These are phyloP conservation scores for Drosophila simulans DNA, from an alignment of 1,140 invertebrate species.

Conservation along the genomic window DNA sequence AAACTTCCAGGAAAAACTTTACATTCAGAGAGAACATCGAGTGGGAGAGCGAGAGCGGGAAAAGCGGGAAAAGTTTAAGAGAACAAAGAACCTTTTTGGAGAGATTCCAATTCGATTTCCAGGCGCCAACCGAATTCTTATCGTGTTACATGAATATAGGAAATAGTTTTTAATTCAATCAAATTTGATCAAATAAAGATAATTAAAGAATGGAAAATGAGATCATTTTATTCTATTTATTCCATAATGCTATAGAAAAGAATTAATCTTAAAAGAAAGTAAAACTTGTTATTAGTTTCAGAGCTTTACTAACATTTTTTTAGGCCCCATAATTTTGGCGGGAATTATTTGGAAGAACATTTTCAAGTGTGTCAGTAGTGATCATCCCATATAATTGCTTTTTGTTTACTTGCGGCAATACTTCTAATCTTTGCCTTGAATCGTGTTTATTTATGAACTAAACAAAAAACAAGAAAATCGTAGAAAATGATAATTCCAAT, in stretches of 20 bases:
- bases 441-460: slow-evolving; percentile 12
- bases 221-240: too few relatives aligned
- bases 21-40: slow-evolving; percentile 5
- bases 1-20: slow-evolving; percentile 25
- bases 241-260: too few relatives aligned
- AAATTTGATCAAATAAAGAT: too few relatives aligned
- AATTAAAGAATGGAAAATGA: too few relatives aligned
- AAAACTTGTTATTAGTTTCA: too few relatives aligned
- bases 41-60: not conserved
- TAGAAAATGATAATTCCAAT: slow-evolving; percentile 45
- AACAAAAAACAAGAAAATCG: slow-evolving; percentile 25
- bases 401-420: not conserved
- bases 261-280: too few relatives aligned
- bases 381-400: not conserved
- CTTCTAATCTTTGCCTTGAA: not conserved
- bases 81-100: not conserved
- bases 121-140: not conserved
- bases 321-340: slow-evolving; percentile 7
- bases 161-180: too few relatives aligned
- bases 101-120: slow-evolving; percentile 9
- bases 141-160: not conserved
- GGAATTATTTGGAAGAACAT: not conserved
- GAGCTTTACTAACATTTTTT: not conserved
- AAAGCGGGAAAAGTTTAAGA: not conserved
- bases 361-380: too few relatives aligned